These are phyloP conservation scores for Pherbina coryleti DNA, from an alignment of 2,888 invertebrate species.

Conservation along the genomic window DNA sequence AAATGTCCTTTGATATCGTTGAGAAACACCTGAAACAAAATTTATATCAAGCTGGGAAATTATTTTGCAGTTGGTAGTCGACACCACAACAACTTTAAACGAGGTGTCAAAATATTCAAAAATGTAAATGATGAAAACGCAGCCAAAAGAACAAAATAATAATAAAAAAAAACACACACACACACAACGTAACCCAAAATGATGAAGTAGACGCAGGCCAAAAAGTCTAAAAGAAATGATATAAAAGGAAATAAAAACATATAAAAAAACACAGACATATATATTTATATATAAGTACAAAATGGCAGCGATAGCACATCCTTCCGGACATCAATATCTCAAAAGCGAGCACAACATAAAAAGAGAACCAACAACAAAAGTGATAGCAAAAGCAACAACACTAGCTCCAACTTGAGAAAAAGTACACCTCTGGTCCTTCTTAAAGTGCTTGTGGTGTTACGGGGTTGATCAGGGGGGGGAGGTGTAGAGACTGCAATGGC, in stretches of 20 bases:
- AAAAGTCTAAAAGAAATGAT: not conserved
- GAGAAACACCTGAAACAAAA: slow-evolving; percentile 8
- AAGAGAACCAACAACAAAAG: not conserved
- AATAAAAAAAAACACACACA: not conserved
- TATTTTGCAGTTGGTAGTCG: slow-evolving; percentile 18
- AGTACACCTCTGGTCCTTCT: not conserved
- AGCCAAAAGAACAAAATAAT: not conserved
- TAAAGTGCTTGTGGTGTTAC: not conserved
- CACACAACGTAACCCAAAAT: not conserved
- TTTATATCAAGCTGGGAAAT: slow-evolving; percentile 21
- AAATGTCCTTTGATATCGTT: slow-evolving; percentile 12
- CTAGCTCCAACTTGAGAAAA: not conserved
- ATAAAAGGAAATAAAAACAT: no score
- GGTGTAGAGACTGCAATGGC: no score
- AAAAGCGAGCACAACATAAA: not conserved
- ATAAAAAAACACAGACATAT: not conserved
- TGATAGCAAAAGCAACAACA: not conserved
- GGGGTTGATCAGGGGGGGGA: no score
- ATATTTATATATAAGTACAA: not conserved
- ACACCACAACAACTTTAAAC: slow-evolving; percentile 21
- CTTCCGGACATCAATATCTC: slow-evolving; percentile 34
- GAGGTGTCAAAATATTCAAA: slow-evolving; percentile 35
- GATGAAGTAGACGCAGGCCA: not conserved
- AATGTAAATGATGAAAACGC: slow-evolving; percentile 28
- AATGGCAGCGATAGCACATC: slow-evolving; percentile 27